Conservation (phyloP, 2,113 vertebrate species). For the Pongo abelii region DNA sequence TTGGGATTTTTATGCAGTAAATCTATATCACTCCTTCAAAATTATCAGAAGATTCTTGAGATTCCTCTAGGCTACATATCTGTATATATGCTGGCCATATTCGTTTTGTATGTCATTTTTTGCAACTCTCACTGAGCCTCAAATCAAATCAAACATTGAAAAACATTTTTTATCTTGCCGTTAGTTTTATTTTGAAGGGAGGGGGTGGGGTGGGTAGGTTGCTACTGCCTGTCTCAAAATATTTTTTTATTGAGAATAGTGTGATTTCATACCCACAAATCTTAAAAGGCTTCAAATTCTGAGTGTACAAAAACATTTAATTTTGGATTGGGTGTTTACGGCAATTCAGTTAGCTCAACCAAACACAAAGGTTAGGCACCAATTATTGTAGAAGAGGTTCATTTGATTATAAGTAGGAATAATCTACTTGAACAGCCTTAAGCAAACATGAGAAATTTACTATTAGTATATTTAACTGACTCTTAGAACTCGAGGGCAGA, state of each 20-base stretch:
- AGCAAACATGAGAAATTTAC: not conserved
- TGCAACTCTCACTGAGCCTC: not conserved
- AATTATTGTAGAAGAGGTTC: constrained; percentile 1
- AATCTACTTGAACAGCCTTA: not conserved
- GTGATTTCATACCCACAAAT: not conserved
- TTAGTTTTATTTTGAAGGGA: not conserved
- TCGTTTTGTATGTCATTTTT: constrained; percentile 6
- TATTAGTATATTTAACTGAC: not conserved
- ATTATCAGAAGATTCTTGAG: constrained; percentile 9
- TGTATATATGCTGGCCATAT: not conserved
- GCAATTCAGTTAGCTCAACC: not conserved
- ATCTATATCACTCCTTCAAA: constrained; percentile 17
- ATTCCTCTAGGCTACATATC: not conserved
- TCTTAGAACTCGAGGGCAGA: not conserved
- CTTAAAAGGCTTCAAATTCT: not conserved
- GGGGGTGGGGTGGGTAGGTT: not conserved
- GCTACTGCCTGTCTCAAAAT: not conserved
- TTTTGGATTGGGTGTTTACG: not conserved
- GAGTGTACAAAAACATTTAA: not conserved
- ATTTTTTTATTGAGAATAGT: constrained; percentile 17
- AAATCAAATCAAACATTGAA: not conserved
- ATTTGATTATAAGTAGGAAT: not conserved
- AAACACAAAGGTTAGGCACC: not conserved
- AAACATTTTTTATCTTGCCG: not conserved
- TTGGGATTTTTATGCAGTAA: constrained; percentile 14